These are phyloP conservation scores for Megaceryle alcyon DNA, from an alignment of 2,797 vertebrate genomes.

Conservation along the genomic window DNA sequence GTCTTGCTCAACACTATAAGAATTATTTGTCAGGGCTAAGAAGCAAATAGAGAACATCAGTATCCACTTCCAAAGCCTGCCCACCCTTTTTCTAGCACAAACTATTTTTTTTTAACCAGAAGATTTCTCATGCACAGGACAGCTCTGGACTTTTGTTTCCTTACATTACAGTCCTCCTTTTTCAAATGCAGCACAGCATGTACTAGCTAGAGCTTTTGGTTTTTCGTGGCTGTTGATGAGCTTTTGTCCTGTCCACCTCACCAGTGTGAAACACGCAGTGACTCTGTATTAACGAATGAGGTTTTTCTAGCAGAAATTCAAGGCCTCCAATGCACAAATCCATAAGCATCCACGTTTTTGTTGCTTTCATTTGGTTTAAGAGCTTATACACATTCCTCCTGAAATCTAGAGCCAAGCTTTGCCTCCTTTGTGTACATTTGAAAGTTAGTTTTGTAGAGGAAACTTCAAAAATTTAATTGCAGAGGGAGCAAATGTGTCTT, in stretches of 20 bases:
- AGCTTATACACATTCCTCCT: neutral
- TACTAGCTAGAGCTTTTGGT: neutral
- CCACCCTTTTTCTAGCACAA: neutral
- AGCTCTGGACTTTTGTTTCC: neutral
- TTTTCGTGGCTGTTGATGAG: neutral
- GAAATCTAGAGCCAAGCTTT: neutral
- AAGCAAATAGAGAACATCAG: neutral
- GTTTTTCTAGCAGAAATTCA: neutral
- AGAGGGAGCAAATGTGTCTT: neutral
- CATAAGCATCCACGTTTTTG: neutral
- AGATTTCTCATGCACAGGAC: neutral
- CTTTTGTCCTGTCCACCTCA: neutral
- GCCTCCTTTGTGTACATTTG: neutral
- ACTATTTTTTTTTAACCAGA: neutral
- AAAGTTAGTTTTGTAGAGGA: neutral
- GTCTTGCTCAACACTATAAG: neutral
- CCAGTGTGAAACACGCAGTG: neutral
- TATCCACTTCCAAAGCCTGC: neutral
- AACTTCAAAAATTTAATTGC: neutral
- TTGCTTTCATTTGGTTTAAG: neutral
- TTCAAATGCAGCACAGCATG: fast-evolving
- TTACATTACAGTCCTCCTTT: neutral
- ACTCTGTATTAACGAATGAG: neutral
- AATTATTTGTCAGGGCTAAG: constrained; percentile 13
- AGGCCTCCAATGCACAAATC: neutral